Percentiles rank a stretch among this genome's conserved stretches.
Evolutionary conservation across 2,797 vertebrate genomes (phyloP).

Genomic region (Sandelia bainsii): DNA sequence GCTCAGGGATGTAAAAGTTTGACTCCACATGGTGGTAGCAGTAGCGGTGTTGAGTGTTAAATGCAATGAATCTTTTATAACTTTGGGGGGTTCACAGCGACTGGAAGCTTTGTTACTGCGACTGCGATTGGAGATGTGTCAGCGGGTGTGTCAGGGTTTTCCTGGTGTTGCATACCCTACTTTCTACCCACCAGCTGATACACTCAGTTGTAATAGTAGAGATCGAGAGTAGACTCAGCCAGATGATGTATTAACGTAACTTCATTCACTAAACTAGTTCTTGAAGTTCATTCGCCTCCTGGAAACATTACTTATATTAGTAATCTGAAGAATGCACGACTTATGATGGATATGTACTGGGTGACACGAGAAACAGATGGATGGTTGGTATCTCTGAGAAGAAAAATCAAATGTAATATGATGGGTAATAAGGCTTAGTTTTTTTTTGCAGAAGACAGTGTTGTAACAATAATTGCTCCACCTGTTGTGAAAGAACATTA

Average conservation of each 20-base stretch:
- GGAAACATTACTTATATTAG: slow-evolving; percentile 10
- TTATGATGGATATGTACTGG: slow-evolving; percentile 10
- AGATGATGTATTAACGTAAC: background rate
- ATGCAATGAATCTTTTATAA: slow-evolving; percentile 43
- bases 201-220: background rate
- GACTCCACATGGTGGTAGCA: slow-evolving; percentile 48
- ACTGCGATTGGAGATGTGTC: background rate
- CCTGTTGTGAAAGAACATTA: slow-evolving; percentile 5
- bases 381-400: slow-evolving; percentile 3
- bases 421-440: slow-evolving; percentile 34
- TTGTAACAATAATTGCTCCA: slow-evolving; percentile 33
- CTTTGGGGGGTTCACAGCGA: background rate
- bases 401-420: slow-evolving; percentile 38
- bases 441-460: slow-evolving; percentile 11
- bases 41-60: slow-evolving; percentile 23
- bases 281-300: slow-evolving; percentile 26
- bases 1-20: slow-evolving; percentile 28
- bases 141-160: background rate
- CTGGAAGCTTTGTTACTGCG: background rate
- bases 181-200: background rate
- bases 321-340: background rate
- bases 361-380: slow-evolving; percentile 7
- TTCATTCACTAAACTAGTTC: background rate
- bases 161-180: background rate
- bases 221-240: background rate